A percentile compares a stretch with the other conserved stretches of the same genome.
These are phyloP conservation scores for Furcifer pardalis DNA, from an alignment of 2,797 vertebrate species.

Conservation along the genomic window DNA sequence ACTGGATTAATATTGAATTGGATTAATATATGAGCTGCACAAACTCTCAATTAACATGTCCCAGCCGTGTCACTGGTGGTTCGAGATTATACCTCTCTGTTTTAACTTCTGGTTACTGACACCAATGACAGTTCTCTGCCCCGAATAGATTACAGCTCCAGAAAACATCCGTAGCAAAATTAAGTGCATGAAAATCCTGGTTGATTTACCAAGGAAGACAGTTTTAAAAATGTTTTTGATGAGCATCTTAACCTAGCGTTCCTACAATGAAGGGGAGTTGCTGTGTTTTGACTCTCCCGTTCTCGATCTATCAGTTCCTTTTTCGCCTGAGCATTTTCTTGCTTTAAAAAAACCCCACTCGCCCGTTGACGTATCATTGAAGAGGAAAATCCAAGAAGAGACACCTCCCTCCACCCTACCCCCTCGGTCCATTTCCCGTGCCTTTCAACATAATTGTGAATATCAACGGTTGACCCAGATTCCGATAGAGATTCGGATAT, in stretches of 20 bases:
- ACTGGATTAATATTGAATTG: not conserved
- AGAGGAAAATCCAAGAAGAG: not conserved
- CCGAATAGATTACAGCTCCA: not conserved
- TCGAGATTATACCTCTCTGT: too few relatives aligned
- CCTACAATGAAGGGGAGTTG: not conserved
- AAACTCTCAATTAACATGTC: too few relatives aligned
- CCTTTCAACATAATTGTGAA: too few relatives aligned
- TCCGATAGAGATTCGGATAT: not conserved
- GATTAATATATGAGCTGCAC: not conserved
- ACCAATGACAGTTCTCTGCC: not conserved
- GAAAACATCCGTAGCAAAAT: too few relatives aligned
- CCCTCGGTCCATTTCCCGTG: too few relatives aligned
- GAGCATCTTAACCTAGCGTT: slow-evolving; percentile 21
- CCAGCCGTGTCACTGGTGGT: too few relatives aligned
- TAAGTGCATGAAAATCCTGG: not conserved
- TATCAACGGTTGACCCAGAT: not conserved
- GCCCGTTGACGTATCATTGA: accelerated
- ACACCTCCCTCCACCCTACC: too few relatives aligned
- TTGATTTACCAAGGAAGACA: not conserved
- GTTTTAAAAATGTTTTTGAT: not conserved
- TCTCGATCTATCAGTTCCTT: not conserved
- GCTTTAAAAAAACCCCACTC: too few relatives aligned
- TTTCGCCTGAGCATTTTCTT: too few relatives aligned
- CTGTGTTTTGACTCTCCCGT: not conserved
- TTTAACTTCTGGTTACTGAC: not conserved